Evolutionary conservation across 2,888 invertebrate genomes (phyloP).

Genomic region (Sarcophaga caerulescens): DNA sequence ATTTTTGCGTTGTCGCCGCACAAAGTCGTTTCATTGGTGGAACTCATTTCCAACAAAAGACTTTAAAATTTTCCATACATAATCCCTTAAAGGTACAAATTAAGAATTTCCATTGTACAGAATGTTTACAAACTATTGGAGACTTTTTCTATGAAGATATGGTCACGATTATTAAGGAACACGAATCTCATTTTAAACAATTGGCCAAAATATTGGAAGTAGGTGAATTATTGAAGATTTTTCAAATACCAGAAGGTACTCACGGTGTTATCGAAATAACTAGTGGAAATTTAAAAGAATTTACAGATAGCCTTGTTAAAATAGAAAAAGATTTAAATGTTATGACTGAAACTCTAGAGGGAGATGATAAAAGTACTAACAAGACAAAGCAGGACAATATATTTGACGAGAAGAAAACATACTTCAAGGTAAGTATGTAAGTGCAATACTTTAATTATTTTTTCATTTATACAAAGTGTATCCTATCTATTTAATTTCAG

Average conservation of each 20-base stretch:
- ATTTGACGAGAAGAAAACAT: slow-evolving; percentile 78
- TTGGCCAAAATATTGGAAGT: slow-evolving; percentile 77
- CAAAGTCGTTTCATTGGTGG: slow-evolving; percentile 78
- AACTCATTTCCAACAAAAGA: slow-evolving; percentile 74
- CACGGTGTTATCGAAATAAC: slow-evolving; percentile 50
- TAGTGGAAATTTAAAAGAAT: slow-evolving; percentile 35
- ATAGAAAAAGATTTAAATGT: slow-evolving; percentile 32
- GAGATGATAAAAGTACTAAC: neutral
- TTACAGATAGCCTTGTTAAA: slow-evolving; percentile 5
- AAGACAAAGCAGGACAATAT: slow-evolving; percentile 69
- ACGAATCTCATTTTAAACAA: slow-evolving; percentile 77
- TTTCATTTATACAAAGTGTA: neutral
- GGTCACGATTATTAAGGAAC: slow-evolving; percentile 77
- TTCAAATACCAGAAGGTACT: slow-evolving; percentile 72
- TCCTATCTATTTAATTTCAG: slow-evolving; percentile 60
- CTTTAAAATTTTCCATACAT: slow-evolving; percentile 78
- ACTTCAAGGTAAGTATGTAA: slow-evolving; percentile 76
- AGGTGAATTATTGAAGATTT: slow-evolving; percentile 76
- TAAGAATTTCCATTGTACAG: slow-evolving; percentile 76
- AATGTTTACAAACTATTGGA: slow-evolving; percentile 77
- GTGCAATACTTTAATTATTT: neutral
- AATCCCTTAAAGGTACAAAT: slow-evolving; percentile 79
- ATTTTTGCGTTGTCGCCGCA: slow-evolving; percentile 79
- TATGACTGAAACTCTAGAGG: neutral
- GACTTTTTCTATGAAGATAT: slow-evolving; percentile 80